Conservation (phyloP, 2,113 vertebrate species). For the Ophiodon elongatus region DNA sequence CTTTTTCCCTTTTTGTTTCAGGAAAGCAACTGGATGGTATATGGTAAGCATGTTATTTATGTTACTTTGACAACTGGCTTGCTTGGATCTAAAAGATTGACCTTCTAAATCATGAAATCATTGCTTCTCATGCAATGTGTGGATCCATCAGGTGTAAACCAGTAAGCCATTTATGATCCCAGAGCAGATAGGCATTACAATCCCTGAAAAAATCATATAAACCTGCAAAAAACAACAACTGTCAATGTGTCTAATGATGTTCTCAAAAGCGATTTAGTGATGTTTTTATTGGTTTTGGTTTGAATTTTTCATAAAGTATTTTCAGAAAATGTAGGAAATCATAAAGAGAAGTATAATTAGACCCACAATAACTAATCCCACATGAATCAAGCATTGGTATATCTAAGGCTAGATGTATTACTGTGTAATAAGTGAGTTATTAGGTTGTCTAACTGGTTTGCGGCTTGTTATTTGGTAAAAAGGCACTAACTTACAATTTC, state of each 20-base stretch:
- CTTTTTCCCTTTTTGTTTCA: constrained; percentile 75
- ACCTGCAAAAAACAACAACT: neutral
- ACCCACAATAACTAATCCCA: neutral
- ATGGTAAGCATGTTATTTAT: constrained; percentile 86
- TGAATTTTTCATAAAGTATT: neutral
- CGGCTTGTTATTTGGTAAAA: neutral
- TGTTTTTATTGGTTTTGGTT: neutral
- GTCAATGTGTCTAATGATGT: neutral
- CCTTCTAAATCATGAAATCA: neutral
- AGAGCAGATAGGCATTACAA: neutral
- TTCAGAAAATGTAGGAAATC: neutral
- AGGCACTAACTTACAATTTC: neutral
- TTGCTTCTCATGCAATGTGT: neutral
- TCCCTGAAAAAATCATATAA: neutral
- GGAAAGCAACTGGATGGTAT: constrained; percentile 99
- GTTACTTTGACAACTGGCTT: neutral
- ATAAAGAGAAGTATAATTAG: neutral
- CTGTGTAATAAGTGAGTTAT: neutral
- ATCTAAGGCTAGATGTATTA: neutral
- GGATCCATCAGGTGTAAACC: constrained; percentile 7
- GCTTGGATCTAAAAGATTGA: constrained; percentile 4
- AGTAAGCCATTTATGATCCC: constrained; percentile 19
- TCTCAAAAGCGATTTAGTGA: neutral
- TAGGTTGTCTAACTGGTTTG: neutral
- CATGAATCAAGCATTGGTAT: neutral